A percentile compares a stretch with the other conserved stretches of the same genome.
Conservation (phyloP, 2,113 vertebrate genomes). For the Pomatostomus ruficeps region DNA sequence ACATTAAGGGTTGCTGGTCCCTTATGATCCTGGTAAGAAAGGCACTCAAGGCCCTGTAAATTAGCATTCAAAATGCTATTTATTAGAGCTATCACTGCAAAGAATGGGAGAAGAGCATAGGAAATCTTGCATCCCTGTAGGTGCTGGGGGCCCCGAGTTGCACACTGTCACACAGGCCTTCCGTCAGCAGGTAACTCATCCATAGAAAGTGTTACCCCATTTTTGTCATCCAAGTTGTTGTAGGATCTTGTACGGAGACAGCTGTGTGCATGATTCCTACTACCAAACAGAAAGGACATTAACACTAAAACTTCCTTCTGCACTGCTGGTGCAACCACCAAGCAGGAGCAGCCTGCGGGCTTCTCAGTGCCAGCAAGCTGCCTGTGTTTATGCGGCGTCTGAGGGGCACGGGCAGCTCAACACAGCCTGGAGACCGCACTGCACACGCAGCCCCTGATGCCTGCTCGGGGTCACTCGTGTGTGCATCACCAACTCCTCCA, state of each 20-base stretch:
- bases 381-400: neutral
- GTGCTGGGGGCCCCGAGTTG: fast-evolving
- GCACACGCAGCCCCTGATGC: fast-evolving
- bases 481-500: neutral
- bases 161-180: neutral
- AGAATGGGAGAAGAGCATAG: neutral
- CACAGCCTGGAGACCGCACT: fast-evolving
- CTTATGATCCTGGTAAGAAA: neutral
- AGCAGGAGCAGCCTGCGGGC: neutral
- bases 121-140: neutral
- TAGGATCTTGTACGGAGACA: neutral
- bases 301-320: neutral
- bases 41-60: neutral
- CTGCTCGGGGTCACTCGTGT: fast-evolving
- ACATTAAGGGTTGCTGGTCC: neutral
- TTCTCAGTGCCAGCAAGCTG: neutral
- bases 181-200: neutral
- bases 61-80: neutral
- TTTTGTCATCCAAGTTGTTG: neutral
- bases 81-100: neutral
- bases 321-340: fast-evolving
- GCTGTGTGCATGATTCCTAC: neutral
- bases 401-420: fast-evolving
- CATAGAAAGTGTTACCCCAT: neutral
- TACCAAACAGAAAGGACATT: neutral